Percentiles rank a stretch among this genome's conserved stretches.
Conservation (phyloP, 37 sponge, comb jelly and placozoan species). For the Beroe forskalii region DNA sequence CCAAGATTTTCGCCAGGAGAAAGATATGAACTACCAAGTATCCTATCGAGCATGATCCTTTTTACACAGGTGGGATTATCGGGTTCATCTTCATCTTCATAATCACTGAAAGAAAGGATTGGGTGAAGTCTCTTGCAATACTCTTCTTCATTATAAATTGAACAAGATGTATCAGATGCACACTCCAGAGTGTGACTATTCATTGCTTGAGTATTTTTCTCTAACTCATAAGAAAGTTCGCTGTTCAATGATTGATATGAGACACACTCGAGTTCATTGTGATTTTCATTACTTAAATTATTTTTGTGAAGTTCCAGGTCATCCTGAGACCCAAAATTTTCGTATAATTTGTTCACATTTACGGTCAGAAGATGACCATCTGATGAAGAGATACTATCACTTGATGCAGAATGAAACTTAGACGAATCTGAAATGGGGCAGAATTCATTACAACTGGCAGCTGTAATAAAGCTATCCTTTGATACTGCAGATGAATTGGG, state of each 20-base stretch:
- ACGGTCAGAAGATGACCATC: too few species aligned
- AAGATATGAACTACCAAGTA: neutral
- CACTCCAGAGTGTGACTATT: too few species aligned
- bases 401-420: neutral
- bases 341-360: too few species aligned
- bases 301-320: neutral
- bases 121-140: neutral
- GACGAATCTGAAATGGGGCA: neutral
- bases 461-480: neutral
- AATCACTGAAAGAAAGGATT: neutral
- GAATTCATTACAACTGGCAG: neutral
- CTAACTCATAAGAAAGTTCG: too few species aligned
- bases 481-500: neutral
- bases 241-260: neutral
- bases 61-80: neutral
- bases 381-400: neutral
- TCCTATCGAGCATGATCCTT: slow-evolving; percentile 24
- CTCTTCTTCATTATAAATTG: neutral
- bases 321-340: too few species aligned
- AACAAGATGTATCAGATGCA: neutral
- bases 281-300: neutral
- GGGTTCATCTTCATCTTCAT: neutral
- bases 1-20: neutral
- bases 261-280: neutral
- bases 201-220: too few species aligned